A percentile compares a stretch with the other conserved stretches of the same genome.
Conservation (phyloP, 2,797 vertebrate genomes). For the Calcarius lapponicus region DNA sequence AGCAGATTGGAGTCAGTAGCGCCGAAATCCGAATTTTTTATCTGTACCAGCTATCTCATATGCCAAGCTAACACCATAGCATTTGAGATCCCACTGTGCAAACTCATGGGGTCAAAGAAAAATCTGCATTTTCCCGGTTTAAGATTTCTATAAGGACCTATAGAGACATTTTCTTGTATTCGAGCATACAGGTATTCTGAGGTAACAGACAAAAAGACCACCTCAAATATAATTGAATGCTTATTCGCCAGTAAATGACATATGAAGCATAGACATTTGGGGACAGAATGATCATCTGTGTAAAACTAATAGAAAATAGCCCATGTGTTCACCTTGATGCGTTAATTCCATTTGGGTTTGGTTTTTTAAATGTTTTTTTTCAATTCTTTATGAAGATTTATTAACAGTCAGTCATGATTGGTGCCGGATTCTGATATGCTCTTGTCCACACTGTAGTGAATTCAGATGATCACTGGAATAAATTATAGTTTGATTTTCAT, state of each 20-base stretch:
- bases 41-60: background rate
- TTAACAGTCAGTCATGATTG: background rate
- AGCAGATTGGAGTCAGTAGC: background rate
- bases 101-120: background rate
- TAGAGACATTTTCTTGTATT: background rate
- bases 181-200: rapidly evolving
- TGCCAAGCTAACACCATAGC: background rate
- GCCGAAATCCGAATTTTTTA: background rate
- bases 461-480: background rate
- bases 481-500: background rate
- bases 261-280: background rate
- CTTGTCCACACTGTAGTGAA: background rate
- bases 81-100: background rate
- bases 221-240: background rate
- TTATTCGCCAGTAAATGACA: background rate
- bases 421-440: background rate
- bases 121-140: background rate
- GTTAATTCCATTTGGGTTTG: background rate
- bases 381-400: background rate
- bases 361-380: background rate
- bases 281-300: background rate
- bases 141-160: background rate
- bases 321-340: background rate
- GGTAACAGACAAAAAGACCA: background rate
- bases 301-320: background rate